A percentile compares a stretch with the other conserved stretches of the same genome.
Conservation (phyloP, 2,113 vertebrate species). For the Arothron firmamentum region DNA sequence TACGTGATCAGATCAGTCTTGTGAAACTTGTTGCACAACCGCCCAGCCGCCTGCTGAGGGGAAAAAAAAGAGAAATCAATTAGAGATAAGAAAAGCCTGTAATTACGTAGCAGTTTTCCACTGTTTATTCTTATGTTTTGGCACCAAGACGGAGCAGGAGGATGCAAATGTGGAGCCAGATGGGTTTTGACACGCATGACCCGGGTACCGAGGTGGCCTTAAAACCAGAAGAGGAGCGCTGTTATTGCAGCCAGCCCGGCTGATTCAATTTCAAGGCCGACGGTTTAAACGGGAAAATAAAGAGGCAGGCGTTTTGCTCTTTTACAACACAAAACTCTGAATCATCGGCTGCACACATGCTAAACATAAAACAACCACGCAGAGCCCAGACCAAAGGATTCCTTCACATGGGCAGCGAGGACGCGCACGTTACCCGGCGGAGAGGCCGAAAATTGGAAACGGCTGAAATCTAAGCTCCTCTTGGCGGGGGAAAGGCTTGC, state of each 20-base stretch:
- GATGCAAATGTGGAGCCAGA: neutral
- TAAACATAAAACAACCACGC: constrained; percentile 2
- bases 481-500: constrained; percentile 53
- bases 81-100: neutral
- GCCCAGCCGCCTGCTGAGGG: constrained; percentile 43
- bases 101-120: neutral
- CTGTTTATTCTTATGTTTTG: neutral
- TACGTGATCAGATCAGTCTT: constrained; percentile 36
- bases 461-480: constrained; percentile 52
- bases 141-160: neutral
- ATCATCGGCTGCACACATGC: neutral
- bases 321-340: constrained; percentile 1
- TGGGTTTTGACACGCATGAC: too few species aligned
- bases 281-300: constrained; percentile 9
- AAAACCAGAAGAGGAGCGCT: neutral
- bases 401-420: constrained; percentile 13
- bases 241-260: neutral
- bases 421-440: constrained; percentile 20
- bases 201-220: too few species aligned
- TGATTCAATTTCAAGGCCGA: neutral
- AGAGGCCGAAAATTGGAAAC: constrained; percentile 57
- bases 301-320: constrained; percentile 6
- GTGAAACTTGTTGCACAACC: constrained; percentile 27
- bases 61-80: constrained; percentile 28
- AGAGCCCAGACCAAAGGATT: constrained; percentile 4